Evolutionary conservation across 2,888 invertebrate genomes (phyloP), one percentile per base, ranked within the genome.

Genomic region (Lypha dubia): DNA sequence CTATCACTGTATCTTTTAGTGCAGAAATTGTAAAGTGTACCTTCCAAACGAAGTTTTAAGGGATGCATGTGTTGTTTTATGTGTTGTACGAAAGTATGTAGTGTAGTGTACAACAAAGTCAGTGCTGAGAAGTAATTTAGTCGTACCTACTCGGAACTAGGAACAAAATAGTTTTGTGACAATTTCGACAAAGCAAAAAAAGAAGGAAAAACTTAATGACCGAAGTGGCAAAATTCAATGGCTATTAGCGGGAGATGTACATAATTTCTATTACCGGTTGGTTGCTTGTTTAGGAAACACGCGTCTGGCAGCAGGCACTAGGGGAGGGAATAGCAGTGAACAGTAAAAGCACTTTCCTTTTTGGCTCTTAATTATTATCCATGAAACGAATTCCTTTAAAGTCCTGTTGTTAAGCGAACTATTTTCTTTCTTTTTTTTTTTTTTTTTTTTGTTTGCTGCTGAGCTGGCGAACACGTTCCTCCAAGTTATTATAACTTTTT

Each of bases 401-500:
- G 5, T n/a, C 8, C 79, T 79, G 79, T 73, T 65, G 24, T 35
- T 56, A 60, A 32, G 38, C 49, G 6, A 60, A 17, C 68, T 65
- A 15, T 49, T 67, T 41, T 51, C 38, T 56, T 20, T 35, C 8
- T 32, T 6, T 32, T 32, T 6, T 8, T 32, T 32, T 32, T 32
- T 6, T 32, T 32, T 73, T 7, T 49, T 24, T 24, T 24, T 60
- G 7, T 32, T 35, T 41, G n/a, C 32, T 22, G 15, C 22, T 0
- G 15, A 22, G 11, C 51, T 17, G 32, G 28, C 62, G 44, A 81
- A 75, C 70, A 81, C 68, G 81, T 75, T 75, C 53, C 35, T 44
- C 51, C n/a, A 80, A 80, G 60, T 80, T 80, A 41, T 80, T 81
- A 56, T 22, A 56, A 75, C 35, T 75, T 81, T 67, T 73, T 65